Evolutionary conservation across 2,888 invertebrate species (phyloP).

Genomic region (Epirrhoe tristata): DNA sequence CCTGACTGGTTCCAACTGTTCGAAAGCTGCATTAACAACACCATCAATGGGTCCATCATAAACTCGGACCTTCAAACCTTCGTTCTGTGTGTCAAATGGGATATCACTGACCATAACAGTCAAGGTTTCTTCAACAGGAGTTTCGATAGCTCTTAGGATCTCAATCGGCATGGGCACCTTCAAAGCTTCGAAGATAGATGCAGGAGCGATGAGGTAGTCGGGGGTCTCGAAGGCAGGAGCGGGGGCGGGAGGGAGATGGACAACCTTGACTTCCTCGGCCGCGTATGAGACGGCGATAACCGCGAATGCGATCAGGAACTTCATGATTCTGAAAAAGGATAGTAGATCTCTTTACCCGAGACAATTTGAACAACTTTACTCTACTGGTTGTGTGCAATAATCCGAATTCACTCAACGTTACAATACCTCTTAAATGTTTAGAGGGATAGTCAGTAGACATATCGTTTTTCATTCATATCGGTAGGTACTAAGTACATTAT

Average conservation of each 20-base stretch:
- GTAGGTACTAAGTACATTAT: too few species aligned
- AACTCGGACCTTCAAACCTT: constrained; percentile 7
- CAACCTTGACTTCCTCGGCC: constrained; percentile 39
- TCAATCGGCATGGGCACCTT: constrained; percentile 3
- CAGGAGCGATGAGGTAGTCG: constrained; percentile 26
- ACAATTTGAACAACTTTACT: too few species aligned
- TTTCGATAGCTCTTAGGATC: not conserved
- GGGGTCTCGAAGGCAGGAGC: constrained; percentile 11
- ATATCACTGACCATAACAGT: not conserved
- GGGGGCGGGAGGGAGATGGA: constrained; percentile 19
- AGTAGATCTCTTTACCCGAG: not conserved
- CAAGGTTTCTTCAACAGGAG: not conserved
- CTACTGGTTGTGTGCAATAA: too few species aligned
- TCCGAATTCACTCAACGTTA: too few species aligned
- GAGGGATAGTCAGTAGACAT: too few species aligned
- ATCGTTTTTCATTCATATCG: too few species aligned
- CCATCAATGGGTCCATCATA: constrained; percentile 10
- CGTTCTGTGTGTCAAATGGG: not conserved
- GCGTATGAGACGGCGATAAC: constrained; percentile 63
- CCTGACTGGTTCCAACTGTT: too few species aligned
- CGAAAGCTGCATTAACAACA: not conserved
- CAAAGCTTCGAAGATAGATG: constrained; percentile 10
- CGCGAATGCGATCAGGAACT: constrained; percentile 62
- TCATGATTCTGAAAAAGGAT: constrained; percentile 64
- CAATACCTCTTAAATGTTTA: too few species aligned